A percentile compares a stretch with the other conserved stretches of the same genome.
These are phyloP conservation scores for Neoarius graeffei DNA, from an alignment of 2,113 vertebrate genomes.

Conservation along the genomic window DNA sequence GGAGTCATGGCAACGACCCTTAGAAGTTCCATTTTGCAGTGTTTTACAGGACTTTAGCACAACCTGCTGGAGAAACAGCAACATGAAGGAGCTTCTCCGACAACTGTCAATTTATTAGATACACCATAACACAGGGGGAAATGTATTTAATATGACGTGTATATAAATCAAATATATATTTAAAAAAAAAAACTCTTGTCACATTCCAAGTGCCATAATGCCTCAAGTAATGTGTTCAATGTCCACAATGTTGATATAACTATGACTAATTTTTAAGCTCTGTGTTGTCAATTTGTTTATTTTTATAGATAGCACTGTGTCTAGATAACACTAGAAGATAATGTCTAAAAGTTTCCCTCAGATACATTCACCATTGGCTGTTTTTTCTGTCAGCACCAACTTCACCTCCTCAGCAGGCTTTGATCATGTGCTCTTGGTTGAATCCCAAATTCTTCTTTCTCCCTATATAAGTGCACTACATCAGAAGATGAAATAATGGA, in stretches of 20 bases:
- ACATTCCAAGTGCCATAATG: neutral
- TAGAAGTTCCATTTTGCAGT: neutral
- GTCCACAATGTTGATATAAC: neutral
- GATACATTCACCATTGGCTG: neutral
- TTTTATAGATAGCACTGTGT: neutral
- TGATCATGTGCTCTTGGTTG: neutral
- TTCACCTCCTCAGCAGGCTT: neutral
- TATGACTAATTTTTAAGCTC: neutral
- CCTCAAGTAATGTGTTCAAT: neutral
- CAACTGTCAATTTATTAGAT: neutral
- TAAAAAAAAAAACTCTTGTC: neutral
- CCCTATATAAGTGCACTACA: neutral
- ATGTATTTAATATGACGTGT: neutral
- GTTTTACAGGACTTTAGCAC: conserved; percentile 26
- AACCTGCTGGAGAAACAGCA: conserved; percentile 43
- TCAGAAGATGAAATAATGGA: neutral
- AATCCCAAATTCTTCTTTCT: neutral
- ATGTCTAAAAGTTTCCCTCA: neutral
- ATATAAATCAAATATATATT: neutral
- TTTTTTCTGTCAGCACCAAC: neutral
- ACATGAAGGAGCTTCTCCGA: neutral
- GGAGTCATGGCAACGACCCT: conserved; percentile 46
- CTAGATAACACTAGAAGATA: neutral
- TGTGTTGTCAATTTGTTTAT: neutral
- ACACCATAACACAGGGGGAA: neutral